Conservation (phyloP, 2,797 vertebrate genomes). For the Cossypha polioptera region DNA sequence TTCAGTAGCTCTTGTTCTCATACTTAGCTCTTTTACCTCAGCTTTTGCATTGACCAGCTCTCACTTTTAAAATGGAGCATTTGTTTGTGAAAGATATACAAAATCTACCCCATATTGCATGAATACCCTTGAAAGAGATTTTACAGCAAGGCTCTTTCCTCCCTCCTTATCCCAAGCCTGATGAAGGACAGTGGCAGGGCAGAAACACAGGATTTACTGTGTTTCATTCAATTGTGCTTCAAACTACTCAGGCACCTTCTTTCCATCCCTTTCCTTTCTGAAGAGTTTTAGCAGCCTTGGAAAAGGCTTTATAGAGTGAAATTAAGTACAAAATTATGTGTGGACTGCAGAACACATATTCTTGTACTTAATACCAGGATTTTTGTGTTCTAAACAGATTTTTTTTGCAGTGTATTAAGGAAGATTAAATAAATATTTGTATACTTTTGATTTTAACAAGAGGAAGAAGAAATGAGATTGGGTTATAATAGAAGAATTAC, state of each 20-base stretch:
- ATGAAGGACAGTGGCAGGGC: background rate
- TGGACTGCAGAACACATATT: background rate
- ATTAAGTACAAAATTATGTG: background rate
- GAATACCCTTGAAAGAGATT: background rate
- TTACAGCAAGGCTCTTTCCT: background rate
- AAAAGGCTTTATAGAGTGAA: background rate
- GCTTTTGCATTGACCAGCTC: background rate
- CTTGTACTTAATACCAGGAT: background rate
- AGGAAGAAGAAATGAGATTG: background rate
- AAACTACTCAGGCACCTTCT: background rate
- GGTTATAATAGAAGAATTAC: constrained; percentile 49
- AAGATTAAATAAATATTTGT: constrained; percentile 23
- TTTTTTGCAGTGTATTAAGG: constrained; percentile 9
- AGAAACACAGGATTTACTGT: background rate
- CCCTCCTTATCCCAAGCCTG: background rate
- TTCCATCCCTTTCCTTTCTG: background rate
- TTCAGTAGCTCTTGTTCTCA: background rate
- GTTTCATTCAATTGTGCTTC: background rate
- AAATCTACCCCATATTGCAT: background rate
- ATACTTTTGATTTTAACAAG: background rate
- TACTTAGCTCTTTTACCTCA: background rate
- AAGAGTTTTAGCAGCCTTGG: background rate
- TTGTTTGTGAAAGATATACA: fast-evolving
- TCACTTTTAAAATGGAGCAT: background rate
- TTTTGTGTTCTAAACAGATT: background rate